Conservation (phyloP, 2,797 vertebrate species). For the Masticophis lateralis region DNA sequence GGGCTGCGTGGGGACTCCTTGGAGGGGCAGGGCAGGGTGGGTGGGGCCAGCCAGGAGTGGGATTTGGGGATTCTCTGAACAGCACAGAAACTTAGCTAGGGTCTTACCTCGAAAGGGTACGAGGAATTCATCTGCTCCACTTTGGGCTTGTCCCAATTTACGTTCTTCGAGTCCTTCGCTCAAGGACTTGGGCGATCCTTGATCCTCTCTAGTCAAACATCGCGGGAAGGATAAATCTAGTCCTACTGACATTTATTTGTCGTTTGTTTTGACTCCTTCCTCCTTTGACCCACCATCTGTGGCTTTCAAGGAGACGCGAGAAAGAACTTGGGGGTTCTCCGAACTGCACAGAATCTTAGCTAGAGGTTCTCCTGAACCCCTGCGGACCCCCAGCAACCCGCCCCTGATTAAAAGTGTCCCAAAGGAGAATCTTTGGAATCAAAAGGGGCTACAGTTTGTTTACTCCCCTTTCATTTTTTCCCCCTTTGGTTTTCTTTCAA, state of each 20-base stretch:
- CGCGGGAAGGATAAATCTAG: not conserved
- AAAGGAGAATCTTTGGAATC: conserved; percentile 51
- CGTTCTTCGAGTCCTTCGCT: not conserved
- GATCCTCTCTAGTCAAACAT: not conserved
- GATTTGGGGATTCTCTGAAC: no score
- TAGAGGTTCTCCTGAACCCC: no score
- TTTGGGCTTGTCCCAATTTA: not conserved
- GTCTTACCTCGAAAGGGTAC: not conserved
- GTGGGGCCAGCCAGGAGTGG: no score
- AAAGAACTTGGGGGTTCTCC: no score
- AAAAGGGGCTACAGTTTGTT: conserved; percentile 63
- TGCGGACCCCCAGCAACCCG: no score
- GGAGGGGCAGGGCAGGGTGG: no score
- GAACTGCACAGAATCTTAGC: no score
- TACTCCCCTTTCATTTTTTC: conserved; percentile 48
- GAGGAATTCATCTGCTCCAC: no score
- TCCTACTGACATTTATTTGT: not conserved
- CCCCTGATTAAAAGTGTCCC: conserved; percentile 41
- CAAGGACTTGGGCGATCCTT: not conserved
- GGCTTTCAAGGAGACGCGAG: not conserved
- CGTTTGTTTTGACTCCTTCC: not conserved
- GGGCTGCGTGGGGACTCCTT: no score
- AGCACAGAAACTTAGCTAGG: no score
- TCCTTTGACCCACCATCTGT: not conserved
- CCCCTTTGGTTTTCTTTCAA: not conserved